These are phyloP conservation scores for Drosophila koepferae DNA, from an alignment of 2,888 invertebrate genomes.

Conservation along the genomic window DNA sequence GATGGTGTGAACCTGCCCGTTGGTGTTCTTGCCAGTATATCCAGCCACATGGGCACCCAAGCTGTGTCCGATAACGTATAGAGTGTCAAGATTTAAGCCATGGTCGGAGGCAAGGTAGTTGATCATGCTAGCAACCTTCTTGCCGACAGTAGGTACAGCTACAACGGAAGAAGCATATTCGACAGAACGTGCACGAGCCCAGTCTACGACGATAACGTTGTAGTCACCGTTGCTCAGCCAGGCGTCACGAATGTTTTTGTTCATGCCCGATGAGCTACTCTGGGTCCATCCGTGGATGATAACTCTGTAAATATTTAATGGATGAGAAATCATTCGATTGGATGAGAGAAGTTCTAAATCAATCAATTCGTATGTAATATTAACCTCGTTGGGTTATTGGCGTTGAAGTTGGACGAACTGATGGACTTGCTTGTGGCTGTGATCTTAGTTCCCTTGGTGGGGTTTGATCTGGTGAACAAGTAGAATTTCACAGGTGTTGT, in stretches of 20 bases:
- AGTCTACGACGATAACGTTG: conserved; percentile 88
- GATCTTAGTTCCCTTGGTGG: conserved; percentile 60
- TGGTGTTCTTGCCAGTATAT: conserved; percentile 87
- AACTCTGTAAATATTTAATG: conserved; percentile 52
- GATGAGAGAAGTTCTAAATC: no score
- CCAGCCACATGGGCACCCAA: conserved; percentile 88
- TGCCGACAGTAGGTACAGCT: conserved; percentile 74
- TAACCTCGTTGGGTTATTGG: conserved; percentile 61
- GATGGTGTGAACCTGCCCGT: conserved; percentile 87
- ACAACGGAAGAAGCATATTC: conserved; percentile 87
- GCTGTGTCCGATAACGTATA: conserved; percentile 87
- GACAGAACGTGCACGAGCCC: conserved; percentile 87
- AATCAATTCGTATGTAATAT: neutral
- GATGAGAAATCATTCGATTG: neutral
- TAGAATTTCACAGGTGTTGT: conserved; percentile 64
- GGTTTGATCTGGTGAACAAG: conserved; percentile 75
- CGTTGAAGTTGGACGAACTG: conserved; percentile 60
- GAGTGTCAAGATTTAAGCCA: conserved; percentile 85
- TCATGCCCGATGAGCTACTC: conserved; percentile 85
- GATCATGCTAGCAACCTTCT: conserved; percentile 74
- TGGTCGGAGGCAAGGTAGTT: conserved; percentile 85
- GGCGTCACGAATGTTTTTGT: conserved; percentile 82
- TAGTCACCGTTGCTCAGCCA: conserved; percentile 87
- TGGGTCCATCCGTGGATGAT: conserved; percentile 88
- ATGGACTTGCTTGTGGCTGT: conserved; percentile 51